A percentile compares a stretch with the other conserved stretches of the same genome.
These are phyloP conservation scores for Hormaphis cornu DNA, from an alignment of 1,140 invertebrate genomes.

Conservation along the genomic window DNA sequence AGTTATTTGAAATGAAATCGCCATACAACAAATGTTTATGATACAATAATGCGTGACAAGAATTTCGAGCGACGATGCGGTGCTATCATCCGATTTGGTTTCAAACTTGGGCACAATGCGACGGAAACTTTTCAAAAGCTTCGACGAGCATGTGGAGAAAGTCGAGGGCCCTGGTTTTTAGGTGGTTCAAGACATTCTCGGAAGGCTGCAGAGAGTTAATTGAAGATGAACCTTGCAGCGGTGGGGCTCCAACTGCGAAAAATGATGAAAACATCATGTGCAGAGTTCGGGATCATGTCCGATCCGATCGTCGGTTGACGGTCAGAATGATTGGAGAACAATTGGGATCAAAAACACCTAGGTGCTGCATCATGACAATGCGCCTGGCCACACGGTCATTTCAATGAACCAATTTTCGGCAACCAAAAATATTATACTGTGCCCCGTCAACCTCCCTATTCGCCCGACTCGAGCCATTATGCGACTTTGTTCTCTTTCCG, in stretches of 20 bases:
- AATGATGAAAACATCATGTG: not conserved
- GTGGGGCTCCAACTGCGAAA: not conserved
- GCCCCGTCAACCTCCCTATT: not conserved
- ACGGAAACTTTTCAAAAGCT: constrained; percentile 5
- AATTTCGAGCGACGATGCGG: not conserved
- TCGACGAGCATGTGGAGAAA: not conserved
- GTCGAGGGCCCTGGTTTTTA: not conserved
- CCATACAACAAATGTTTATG: too few relatives aligned
- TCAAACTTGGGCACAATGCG: not conserved
- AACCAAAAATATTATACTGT: not conserved
- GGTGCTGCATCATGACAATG: too few relatives aligned
- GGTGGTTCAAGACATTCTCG: constrained; percentile 21
- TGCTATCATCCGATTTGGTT: not conserved
- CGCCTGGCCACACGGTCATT: not conserved
- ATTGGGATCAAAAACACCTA: not conserved
- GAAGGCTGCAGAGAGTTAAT: constrained; percentile 15
- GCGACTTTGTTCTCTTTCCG: too few relatives aligned
- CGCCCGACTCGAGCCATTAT: not conserved
- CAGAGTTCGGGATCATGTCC: not conserved
- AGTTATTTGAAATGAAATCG: too few relatives aligned
- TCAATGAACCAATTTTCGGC: too few relatives aligned
- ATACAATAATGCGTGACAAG: not conserved
- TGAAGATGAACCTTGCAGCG: constrained; percentile 26
- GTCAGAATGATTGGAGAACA: too few relatives aligned
- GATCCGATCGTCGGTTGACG: too few relatives aligned